Evolutionary conservation across 2,113 vertebrate species (phyloP).

Genomic region (Neotragus moschatus): DNA sequence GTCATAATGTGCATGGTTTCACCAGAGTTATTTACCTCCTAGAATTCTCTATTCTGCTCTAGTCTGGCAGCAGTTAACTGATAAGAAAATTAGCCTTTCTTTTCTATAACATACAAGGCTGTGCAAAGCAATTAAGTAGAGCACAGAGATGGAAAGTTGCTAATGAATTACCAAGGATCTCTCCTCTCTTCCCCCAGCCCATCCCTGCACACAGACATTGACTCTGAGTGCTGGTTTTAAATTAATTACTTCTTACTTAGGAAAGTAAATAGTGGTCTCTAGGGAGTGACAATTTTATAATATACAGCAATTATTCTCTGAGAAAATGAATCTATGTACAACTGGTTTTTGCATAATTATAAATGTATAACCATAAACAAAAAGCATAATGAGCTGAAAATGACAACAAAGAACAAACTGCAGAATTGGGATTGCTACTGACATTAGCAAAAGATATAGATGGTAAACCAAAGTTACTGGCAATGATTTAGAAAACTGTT

Average conservation of each 20-base stretch:
- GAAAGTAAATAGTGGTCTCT: neutral
- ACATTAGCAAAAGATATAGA: neutral
- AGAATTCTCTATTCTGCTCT: neutral
- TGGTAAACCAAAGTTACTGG: neutral
- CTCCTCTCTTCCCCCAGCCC: neutral
- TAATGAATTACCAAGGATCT: neutral
- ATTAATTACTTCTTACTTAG: neutral
- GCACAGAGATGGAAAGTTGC: neutral
- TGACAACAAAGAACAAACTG: neutral
- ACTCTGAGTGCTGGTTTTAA: neutral
- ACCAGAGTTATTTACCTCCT: neutral
- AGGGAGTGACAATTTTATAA: neutral
- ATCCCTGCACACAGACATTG: neutral
- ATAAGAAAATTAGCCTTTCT: slow-evolving; percentile 10
- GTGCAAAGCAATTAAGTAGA: neutral
- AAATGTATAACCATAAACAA: neutral
- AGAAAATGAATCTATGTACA: neutral
- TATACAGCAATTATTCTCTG: neutral
- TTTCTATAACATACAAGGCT: neutral
- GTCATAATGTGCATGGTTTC: neutral
- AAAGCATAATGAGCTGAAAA: neutral
- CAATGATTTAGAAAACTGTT: neutral
- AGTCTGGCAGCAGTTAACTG: neutral
- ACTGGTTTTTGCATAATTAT: neutral
- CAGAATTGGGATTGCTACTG: neutral